Evolutionary conservation across 2,797 vertebrate species (phyloP).

Genomic region (Rhyacichthys aspro): DNA sequence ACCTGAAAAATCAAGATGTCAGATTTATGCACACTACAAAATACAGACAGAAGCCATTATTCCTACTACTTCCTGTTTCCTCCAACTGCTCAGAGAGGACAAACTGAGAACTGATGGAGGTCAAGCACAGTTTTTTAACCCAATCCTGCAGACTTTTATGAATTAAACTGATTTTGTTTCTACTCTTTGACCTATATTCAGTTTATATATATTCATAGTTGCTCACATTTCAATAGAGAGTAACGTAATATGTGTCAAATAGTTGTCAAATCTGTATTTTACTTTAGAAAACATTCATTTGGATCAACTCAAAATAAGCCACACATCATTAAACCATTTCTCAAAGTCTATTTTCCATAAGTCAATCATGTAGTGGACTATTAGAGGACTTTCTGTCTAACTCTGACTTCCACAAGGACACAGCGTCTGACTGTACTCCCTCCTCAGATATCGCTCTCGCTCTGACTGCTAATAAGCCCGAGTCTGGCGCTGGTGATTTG

Average conservation of each 20-base stretch:
- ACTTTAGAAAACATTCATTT: not conserved
- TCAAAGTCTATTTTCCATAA: not conserved
- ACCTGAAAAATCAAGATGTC: too few species aligned
- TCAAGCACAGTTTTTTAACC: too few species aligned
- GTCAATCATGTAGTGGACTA: not conserved
- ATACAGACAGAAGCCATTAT: too few species aligned
- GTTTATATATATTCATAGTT: too few species aligned
- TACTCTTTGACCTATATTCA: too few species aligned
- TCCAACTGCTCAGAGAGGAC: too few species aligned
- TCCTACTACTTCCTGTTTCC: too few species aligned
- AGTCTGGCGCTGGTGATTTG: conserved; percentile 49
- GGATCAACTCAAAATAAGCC: not conserved
- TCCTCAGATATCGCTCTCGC: conserved; percentile 18
- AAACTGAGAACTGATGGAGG: too few species aligned
- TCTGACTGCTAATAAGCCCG: conserved; percentile 46
- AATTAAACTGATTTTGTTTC: too few species aligned
- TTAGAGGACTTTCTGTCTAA: conserved; percentile 1
- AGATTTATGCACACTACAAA: too few species aligned
- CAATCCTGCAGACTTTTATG: too few species aligned
- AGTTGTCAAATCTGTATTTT: not conserved
- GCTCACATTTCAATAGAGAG: too few species aligned
- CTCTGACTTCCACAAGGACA: conserved; percentile 5
- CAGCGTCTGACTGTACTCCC: conserved; percentile 26
- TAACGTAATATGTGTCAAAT: not conserved
- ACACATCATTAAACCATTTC: conserved; percentile 3